Conservation (phyloP, 1,140 invertebrate genomes). For the Dendrolimus kikuchii region DNA sequence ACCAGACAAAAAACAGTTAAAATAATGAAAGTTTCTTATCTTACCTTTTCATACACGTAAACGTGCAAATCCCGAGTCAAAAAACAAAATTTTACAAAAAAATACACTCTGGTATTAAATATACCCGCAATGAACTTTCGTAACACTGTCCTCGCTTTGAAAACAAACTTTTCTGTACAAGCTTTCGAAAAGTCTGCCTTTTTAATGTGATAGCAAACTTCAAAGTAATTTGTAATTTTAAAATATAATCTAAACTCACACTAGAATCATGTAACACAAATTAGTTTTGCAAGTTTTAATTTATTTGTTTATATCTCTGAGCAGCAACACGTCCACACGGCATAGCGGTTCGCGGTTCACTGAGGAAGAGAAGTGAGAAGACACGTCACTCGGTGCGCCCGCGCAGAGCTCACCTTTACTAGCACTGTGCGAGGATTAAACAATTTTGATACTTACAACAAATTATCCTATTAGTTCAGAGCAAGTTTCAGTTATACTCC, state of each 20-base stretch:
- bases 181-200: conserved; percentile 18
- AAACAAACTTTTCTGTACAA: conserved; percentile 22
- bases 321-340: conserved; percentile 22
- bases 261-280: conserved; percentile 29
- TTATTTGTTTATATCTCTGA: conserved; percentile 18
- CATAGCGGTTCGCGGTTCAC: conserved; percentile 45
- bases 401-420: conserved; percentile 61
- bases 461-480: no score
- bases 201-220: not conserved
- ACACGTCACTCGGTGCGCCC: conserved; percentile 62
- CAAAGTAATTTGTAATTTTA: not conserved
- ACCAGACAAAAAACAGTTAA: no score
- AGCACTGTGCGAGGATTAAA: conserved; percentile 11
- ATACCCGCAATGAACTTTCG: conserved; percentile 26
- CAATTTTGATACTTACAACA: conserved; percentile 28
- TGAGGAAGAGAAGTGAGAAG: conserved; percentile 49
- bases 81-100: conserved; percentile 23
- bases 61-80: conserved; percentile 38
- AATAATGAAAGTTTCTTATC: not conserved
- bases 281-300: conserved; percentile 13
- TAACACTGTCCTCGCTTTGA: conserved; percentile 41
- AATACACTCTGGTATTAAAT: conserved; percentile 2
- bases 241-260: conserved; percentile 14
- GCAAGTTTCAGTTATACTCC: no score
- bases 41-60: conserved; percentile 16